Evolutionary conservation across 1,140 invertebrate genomes (phyloP), one percentile per base, ranked within the genome.

Genomic region (Drosophila kohkoa): DNA sequence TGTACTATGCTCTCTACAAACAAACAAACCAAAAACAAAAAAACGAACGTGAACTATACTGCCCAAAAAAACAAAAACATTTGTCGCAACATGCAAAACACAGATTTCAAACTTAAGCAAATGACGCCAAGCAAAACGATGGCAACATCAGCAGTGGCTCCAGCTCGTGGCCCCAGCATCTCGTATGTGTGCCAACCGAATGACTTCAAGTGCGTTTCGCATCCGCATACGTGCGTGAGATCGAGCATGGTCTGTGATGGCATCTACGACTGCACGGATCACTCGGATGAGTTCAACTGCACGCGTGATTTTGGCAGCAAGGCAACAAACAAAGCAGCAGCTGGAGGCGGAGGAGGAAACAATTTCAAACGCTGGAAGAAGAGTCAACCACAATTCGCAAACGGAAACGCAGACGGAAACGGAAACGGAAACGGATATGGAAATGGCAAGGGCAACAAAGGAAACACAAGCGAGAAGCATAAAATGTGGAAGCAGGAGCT

Each of bases 241-340:
- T 87, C 93, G 91, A 92, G 92, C 75, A 94, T 94, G 90, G 92
- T 95, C 79, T 97, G 96, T 93, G 96, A 97, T 83, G 94, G 94
- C 69, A 93, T 94, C 86, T 91, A 93, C 79, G 95, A 96, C 91
- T 97, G 96, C 93, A 91, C 89, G 75, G 96, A 97, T 92, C 93
- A 94, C 82, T 96, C 95, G 60, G 96, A 97, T 92, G 96, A 96
- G 92, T 94, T 94, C 79, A 94, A 94, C 92, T 96, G 96, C 92
- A 90, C 92, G 74, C 83, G 83, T 8, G 38, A 70, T 11, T 55
- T 52, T 28, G 51, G 15, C 4, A 10, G 41, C 16, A 66, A 54
- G 60, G 13, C 13, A 7, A 30, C 20, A 48, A 63, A 41, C 30
- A 20, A 49, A 16, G 13, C 38, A 25, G 38, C 43, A 48, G 15